Evolutionary conservation across 2,888 invertebrate genomes (phyloP), one percentile per base, ranked within the genome.

Genomic region (Caradrina clavipalpis): DNA sequence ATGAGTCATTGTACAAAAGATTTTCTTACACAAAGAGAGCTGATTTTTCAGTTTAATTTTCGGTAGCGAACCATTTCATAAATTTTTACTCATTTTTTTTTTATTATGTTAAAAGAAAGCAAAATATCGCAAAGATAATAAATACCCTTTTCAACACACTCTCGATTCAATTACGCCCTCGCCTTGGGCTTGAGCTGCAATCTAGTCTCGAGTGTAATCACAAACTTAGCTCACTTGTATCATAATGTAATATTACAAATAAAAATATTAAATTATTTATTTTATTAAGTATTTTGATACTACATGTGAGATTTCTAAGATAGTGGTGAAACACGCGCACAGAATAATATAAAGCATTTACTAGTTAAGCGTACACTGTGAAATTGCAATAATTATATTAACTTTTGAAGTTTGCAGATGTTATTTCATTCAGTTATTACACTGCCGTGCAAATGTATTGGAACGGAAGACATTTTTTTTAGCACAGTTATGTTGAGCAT

Each of bases 281-380:
- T 31, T 73, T 2, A 35, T 22, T 10, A 56, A 54, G 17, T 26
- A 26, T 26, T 26, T 26, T 26, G 26, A 26, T 26, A 26, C 26
- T 26, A 26, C 4, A 22, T 19, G 2, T 26, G 64, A 65, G 50
- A 69, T 65, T 64, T 56, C 47, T 39, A 22, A 21, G 11, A 50
- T 39, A 76, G 77, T 76, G 77, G 64, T 69, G 81, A 77, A 69
- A 76, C 70, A 77, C 11, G 47, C 66, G 50, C 15, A 47, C 11
- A n/a, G 60, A 47, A 26, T 26, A 26, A 26, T 26, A 26, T 26
- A 50, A 54, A 76, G 26, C 45, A 21, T 55, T 39, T 10, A 57
- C 58, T 42, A 69, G 21, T 11, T 31, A 51, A 69, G 53, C 51
- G 22, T 54, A 61, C 53, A 76, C 26, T 57, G 57, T 47, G 56